Evolutionary conservation across 1,140 invertebrate species (phyloP), one percentile per base, ranked within the genome.

Genomic region (Hypothenemus hampei): DNA sequence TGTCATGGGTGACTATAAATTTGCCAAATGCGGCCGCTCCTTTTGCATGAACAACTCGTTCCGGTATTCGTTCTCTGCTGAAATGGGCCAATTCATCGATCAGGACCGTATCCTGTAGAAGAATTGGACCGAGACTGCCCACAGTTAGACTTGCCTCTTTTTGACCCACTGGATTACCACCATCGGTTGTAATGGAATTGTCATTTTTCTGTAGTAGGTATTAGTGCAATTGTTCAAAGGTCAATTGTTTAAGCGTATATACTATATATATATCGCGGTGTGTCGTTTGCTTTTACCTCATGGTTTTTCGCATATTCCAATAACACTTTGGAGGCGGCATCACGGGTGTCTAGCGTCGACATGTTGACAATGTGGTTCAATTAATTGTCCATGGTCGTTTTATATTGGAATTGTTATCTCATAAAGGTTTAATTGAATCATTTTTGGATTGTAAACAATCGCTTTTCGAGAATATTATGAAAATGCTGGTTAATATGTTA

Each of bases 31-130:
- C 96, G 60, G 93, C 93, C 47, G 88, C 91, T 64, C 95, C 96
- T 75, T 98, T 98, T 0, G 95, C 96, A 74, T 98, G 95, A 0
- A 98, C 96, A 0, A 98, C 95, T 67, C 96, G 80, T 73, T 98
- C 96, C 0, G 96, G 95, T 65, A 99, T 98, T 50, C 97, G 79
- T 71, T 99, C 96, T 22, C 94, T 78, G 69, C 88, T 85, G 71
- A 99, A 98, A 64, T 97, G 90, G 0, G 93, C 83, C 69, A 97
- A 85, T 74, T 97, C 92, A 76, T 99, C 96, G 15, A 96, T 70
- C 63, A 89, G 89, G 39, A 86, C 81, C 20, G 82, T 83, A 76
- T 98, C 96, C 71, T 98, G 91, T 11, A 98, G 72, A 0, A 98
- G 75, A 5, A 89, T 72, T 1, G 95, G 93, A 0, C 97, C 96